Evolutionary conservation across 2,113 vertebrate genomes (phyloP), one percentile per base, ranked within the genome.

Genomic region (Calidris pygmaea): DNA sequence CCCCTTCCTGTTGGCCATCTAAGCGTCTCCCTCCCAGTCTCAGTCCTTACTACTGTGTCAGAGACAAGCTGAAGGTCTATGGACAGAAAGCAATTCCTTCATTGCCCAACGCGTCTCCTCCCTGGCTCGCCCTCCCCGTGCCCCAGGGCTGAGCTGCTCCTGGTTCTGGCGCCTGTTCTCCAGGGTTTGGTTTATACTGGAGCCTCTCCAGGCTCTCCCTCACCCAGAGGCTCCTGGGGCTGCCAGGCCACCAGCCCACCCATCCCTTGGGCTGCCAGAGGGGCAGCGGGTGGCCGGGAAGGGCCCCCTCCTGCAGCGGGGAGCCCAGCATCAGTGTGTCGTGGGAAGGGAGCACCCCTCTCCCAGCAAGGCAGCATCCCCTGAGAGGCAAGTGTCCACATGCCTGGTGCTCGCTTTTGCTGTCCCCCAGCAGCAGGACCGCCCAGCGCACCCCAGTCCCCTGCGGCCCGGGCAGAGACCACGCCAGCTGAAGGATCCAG

Each of bases 101-200:
- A 10, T 39, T 3, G 8, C 32, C 47, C 32, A 21, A 39, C 2
- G 1, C 0, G 0, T 35, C 45, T 68, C 39, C 37, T 47, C 17
- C 29, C 30, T 39, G 26, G 39, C 29, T 60, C 55, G 23, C n/a
- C 24, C 29, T 62, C 55, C 47, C 29, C 1, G 0, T 68, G 71
- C 34, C 70, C 37, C 1, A 2, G 35, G 27, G 35, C 39, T 55
- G 56, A 63, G 56, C 34, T 34, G 19, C 41, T 89, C 22, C 45
- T 53, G 78, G 37, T 37, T 82, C 45, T 75, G 60, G 53, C 62
- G 60, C 55, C 63, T n/a, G 55, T 55, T 62, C 47, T 90, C n/a
- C 41, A 4, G 24, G 47, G 53, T 71, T 48, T 1, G 1, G 48
- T 56, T 71, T 77, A 35, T 8, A 43, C 0, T 1, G 32, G 6